These are phyloP conservation scores for Heliocidaris tuberculata DNA, from an alignment of 35 echinoderm and acorn worm species.

Conservation along the genomic window DNA sequence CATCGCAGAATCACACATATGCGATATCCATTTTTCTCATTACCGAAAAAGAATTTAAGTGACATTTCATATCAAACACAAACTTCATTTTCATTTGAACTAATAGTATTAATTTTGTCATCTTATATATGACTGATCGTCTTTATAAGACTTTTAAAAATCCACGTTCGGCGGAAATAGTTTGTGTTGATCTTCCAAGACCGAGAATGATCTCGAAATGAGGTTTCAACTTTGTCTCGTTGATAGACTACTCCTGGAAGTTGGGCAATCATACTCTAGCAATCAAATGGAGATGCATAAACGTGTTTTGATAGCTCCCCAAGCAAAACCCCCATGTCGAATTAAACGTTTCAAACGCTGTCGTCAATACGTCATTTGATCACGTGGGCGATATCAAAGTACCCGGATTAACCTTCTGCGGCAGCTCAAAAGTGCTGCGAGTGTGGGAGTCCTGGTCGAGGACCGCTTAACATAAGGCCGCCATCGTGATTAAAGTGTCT, in stretches of 20 bases:
- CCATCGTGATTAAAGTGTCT: conserved; percentile 8
- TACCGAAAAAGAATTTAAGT: too few species aligned
- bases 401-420: conserved; percentile 8
- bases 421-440: neutral
- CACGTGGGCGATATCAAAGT: conserved; percentile 15
- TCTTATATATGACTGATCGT: neutral
- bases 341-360: neutral
- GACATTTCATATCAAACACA: too few species aligned
- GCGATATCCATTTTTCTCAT: too few species aligned
- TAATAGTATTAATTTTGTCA: neutral
- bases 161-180: too few species aligned
- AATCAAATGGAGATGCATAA: neutral
- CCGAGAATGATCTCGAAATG: too few species aligned
- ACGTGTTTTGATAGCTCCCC: neutral
- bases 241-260: neutral
- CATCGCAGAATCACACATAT: too few species aligned
- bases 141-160: neutral
- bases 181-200: neutral
- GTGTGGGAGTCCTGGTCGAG: neutral
- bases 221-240: neutral
- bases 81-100: too few species aligned
- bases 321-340: neutral
- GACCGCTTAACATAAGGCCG: neutral
- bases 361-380: neutral
- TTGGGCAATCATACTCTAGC: neutral